Evolutionary conservation across 2,888 invertebrate genomes (phyloP), one percentile per base, ranked within the genome.

Genomic region (Sceliomorpha sp.): DNA sequence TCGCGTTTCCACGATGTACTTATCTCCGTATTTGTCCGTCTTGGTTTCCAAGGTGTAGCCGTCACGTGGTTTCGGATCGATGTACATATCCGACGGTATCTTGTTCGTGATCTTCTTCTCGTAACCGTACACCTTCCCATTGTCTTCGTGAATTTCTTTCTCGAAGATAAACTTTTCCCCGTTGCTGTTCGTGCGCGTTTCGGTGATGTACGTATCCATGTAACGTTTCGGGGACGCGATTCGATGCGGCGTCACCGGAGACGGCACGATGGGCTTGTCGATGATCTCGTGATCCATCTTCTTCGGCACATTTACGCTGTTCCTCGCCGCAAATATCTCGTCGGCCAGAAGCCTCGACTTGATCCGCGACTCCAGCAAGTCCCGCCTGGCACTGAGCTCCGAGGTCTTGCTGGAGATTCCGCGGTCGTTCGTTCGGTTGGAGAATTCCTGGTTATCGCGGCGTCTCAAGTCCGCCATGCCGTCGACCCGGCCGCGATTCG

Each of bases 341-440:
- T 90, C 90, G 20, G 86, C 89, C 15, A 86, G 87, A 73, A 89
- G 89, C 39, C 94, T 90, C 20, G 93, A 92, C 59, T 93, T 92
- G 40, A 95, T 91, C 63, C 95, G 90, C 0, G 95, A 95, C 84
- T 95, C 95, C 9, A 95, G 89, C 29, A 94, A 90, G 67, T 94
- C 93, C 9, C 95, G 90, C 45, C 95, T 89, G 20, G 94, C 93
- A 79, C 94, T 94, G 58, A 95, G 83, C 79, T 94, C 93, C 40
- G 86, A 89, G 15, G 89, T 87, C 59, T 88, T 88, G 55, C 82
- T 88, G 9, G 74, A 76, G 44, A 67, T 76, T 8, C 72, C 75
- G 32, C 59, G 48, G 13, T 67, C 79, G 32, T 31, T 74, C 56
- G 47, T 77, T 20, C 55, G 71, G 36, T 29, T 53, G 13, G 47